Evolutionary conservation across 2,888 invertebrate species (phyloP).

Genomic region (Eurytoma californica): DNA sequence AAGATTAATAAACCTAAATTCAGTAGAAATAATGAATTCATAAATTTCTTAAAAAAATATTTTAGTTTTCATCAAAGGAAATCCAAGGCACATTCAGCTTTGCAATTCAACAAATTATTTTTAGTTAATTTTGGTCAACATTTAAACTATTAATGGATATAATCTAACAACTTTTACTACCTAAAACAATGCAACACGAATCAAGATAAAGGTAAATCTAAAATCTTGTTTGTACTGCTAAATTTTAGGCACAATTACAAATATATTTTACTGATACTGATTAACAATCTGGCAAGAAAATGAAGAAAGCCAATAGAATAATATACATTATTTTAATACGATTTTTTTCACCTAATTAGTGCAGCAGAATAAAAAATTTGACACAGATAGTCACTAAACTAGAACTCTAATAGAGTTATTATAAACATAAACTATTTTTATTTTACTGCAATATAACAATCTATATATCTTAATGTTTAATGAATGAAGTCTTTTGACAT

Average conservation of each 20-base stretch:
- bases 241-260: slow-evolving; percentile 42
- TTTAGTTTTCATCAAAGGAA: slow-evolving; percentile 13
- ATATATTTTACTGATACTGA: slow-evolving; percentile 11
- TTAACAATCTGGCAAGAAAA: not conserved
- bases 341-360: not conserved
- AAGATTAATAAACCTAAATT: slow-evolving; percentile 9
- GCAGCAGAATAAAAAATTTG: slow-evolving; percentile 20
- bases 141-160: slow-evolving; percentile 6
- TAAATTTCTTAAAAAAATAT: not conserved
- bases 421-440: slow-evolving; percentile 17
- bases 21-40: not conserved
- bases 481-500: slow-evolving; percentile 42
- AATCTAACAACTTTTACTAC: slow-evolving; percentile 18
- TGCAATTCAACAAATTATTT: slow-evolving; percentile 23
- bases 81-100: slow-evolving; percentile 47
- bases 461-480: slow-evolving; percentile 38
- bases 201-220: slow-evolving; percentile 17
- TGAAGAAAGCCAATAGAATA: not conserved
- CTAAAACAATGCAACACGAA: not conserved
- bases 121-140: slow-evolving; percentile 18
- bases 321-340: not conserved
- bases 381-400: slow-evolving; percentile 37
- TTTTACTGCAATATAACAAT: slow-evolving; percentile 21
- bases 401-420: not conserved
- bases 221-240: slow-evolving; percentile 39